phyloP scores from a whole-genome alignment of 2,888 invertebrate species.

The Lasioglossum villosulum region DNA sequence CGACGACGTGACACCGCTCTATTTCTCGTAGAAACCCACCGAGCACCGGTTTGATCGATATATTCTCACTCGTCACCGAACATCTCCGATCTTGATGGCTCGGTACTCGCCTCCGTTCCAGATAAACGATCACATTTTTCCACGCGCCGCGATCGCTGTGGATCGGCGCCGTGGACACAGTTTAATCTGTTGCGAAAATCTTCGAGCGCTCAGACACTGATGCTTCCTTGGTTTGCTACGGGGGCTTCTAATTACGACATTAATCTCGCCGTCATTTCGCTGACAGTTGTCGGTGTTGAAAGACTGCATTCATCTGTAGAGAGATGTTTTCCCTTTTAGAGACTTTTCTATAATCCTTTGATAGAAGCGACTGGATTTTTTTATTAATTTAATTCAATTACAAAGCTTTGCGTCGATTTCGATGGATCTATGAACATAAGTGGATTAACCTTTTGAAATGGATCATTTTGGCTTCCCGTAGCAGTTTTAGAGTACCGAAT shows the following conservation, averaged over 20 bases:
- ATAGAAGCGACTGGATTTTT: too few relatives aligned
- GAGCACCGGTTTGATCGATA: conserved; percentile 62
- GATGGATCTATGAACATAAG: neutral
- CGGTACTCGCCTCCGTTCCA: neutral
- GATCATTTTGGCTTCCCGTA: neutral
- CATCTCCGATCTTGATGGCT: conserved; percentile 38
- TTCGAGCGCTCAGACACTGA: neutral
- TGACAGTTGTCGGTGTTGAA: neutral
- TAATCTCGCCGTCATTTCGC: neutral
- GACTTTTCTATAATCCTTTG: neutral
- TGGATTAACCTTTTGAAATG: neutral
- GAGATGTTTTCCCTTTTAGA: neutral
- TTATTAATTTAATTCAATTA: neutral
- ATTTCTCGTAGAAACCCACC: conserved; percentile 51
- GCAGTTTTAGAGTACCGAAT: neutral
- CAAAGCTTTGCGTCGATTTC: neutral
- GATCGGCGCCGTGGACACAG: conserved; percentile 32
- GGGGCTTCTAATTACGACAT: neutral
- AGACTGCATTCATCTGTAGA: neutral
- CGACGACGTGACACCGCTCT: conserved; percentile 52
- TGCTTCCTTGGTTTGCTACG: neutral
- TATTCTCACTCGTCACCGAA: conserved; percentile 47
- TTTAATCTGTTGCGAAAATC: conserved; percentile 40
- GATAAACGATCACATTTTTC: conserved; percentile 39
- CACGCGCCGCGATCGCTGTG: conserved; percentile 15